phyloP scores from a whole-genome alignment of 2,888 invertebrate genomes.

The Drosophila neonasuta region DNA sequence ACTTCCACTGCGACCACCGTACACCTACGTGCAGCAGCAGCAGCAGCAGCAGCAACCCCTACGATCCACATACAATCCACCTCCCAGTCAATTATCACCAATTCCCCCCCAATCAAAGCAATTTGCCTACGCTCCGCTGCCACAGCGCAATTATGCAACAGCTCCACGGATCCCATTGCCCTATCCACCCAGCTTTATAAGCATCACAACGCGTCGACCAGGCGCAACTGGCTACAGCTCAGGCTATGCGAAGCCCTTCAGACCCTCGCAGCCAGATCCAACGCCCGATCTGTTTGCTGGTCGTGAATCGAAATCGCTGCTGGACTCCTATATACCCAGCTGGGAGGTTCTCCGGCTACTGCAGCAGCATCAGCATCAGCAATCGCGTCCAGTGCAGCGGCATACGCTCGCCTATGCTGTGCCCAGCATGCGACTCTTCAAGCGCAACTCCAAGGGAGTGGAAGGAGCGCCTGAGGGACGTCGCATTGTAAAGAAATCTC shows the following conservation, averaged over 20 bases:
- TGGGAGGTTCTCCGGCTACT: conserved; percentile 80
- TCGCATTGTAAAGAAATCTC: conserved; percentile 62
- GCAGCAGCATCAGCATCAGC: conserved; percentile 69
- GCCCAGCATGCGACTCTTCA: conserved; percentile 55
- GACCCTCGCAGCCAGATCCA: conserved; percentile 58
- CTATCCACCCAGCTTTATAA: conserved; percentile 80
- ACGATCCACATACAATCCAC: conserved; percentile 13
- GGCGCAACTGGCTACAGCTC: conserved; percentile 27
- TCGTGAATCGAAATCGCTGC: conserved; percentile 83
- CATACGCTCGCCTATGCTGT: conserved; percentile 61
- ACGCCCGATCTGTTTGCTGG: conserved; percentile 76
- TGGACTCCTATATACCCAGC: conserved; percentile 86
- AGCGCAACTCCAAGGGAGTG: conserved; percentile 48
- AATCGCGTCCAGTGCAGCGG: conserved; percentile 37
- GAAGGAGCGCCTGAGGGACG: conserved; percentile 22
- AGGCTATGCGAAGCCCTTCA: conserved; percentile 55
- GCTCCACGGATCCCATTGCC: conserved; percentile 65
- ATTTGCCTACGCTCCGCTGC: conserved; percentile 72
- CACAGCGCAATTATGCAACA: conserved; percentile 60
- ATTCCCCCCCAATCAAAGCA: conserved; percentile 75
- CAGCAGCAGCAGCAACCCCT: background rate
- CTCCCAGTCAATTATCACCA: conserved; percentile 9
- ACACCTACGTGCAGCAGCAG: conserved; percentile 35
- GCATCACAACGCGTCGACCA: conserved; percentile 69
- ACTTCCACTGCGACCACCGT: conserved; percentile 49